Evolutionary conservation across 2,888 invertebrate species (phyloP), one percentile per base, ranked within the genome.

Genomic region (Oasisia sp.): DNA sequence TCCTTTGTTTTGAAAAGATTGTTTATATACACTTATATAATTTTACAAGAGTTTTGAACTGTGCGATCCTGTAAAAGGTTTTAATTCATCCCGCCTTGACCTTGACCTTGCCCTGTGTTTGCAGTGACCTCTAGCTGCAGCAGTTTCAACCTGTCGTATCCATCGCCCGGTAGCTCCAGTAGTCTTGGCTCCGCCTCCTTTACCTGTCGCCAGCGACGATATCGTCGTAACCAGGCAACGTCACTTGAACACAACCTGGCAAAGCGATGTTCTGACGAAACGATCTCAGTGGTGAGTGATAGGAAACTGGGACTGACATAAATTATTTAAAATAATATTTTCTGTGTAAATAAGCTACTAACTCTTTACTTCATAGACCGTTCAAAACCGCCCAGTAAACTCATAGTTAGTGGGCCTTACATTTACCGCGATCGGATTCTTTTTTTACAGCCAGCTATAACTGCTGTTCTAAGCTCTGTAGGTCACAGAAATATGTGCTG

Each of bases 181-280:
- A 94, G 95, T 45, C 95, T 95, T 90, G 94, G 95, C 92, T 95
- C 96, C 89, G 96, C 96, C 92, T 97, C 97, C 93, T 96, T 97
- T 92, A 97, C 97, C 94, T 97, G 97, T 94, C 95, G 97, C 58
- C 97, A 97, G 93, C 96, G 97, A 92, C 96, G 97, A 92, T 97
- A 97, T 97, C 94, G 97, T 92, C 95, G 97, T 91, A 97, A 96
- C 32, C 96, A 97, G 58, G 97, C 97, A 32, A 97, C 97, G 8
- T 97, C 97, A 3, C 95, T 97, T 74, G 97, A 97, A 94, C 96
- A 97, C 92, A 95, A 95, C 90, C 93, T 95, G 19, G 92, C 94
- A 32, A 94, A 95, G 93, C 93, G 94, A 50, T 94, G 94, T 91
- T 92, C 92, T 32, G 93, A 92, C 44, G 93, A 93, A 90, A 89